Evolutionary conservation across 2,888 invertebrate species (phyloP).

Genomic region (Cerceris rybyensis): DNA sequence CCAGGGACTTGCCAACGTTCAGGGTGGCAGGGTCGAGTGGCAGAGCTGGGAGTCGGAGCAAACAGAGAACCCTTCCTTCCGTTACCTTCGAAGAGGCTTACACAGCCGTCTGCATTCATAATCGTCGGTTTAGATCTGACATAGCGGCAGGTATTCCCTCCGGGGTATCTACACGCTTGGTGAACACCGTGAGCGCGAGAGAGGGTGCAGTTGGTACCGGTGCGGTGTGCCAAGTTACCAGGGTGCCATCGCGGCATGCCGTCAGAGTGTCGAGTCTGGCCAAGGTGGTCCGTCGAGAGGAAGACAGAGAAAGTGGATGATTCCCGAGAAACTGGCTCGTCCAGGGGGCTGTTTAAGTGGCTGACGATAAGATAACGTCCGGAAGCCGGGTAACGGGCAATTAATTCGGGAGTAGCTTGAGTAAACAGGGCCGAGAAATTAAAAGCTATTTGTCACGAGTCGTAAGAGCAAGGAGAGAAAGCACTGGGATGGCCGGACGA

Average conservation of each 20-base stretch:
- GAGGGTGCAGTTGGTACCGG: not conserved
- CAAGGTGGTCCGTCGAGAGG: not conserved
- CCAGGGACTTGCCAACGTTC: not conserved
- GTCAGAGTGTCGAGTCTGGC: not conserved
- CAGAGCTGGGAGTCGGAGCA: slow-evolving; percentile 59
- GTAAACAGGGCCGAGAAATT: slow-evolving; percentile 81
- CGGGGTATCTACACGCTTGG: slow-evolving; percentile 14
- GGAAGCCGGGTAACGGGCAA: slow-evolving; percentile 74
- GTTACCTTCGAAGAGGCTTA: slow-evolving; percentile 71
- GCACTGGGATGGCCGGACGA: slow-evolving; percentile 11
- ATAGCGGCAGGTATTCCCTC: slow-evolving; percentile 47
- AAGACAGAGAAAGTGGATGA: slow-evolving; percentile 19
- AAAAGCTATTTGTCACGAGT: slow-evolving; percentile 81
- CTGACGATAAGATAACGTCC: slow-evolving; percentile 81
- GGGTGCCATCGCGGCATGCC: too few relatives aligned
- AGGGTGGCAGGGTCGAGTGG: too few relatives aligned
- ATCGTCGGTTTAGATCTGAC: slow-evolving; percentile 77
- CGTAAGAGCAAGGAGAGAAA: slow-evolving; percentile 46
- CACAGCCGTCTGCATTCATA: slow-evolving; percentile 77
- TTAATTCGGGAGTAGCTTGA: slow-evolving; percentile 79
- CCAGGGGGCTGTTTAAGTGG: slow-evolving; percentile 76
- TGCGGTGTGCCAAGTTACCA: too few relatives aligned
- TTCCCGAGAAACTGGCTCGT: slow-evolving; percentile 19
- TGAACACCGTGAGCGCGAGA: slow-evolving; percentile 5
- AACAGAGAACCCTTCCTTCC: slow-evolving; percentile 60